A percentile compares a stretch with the other conserved stretches of the same genome.
Evolutionary conservation across 2,113 vertebrate species (phyloP).

Genomic region (Lepus timidus): DNA sequence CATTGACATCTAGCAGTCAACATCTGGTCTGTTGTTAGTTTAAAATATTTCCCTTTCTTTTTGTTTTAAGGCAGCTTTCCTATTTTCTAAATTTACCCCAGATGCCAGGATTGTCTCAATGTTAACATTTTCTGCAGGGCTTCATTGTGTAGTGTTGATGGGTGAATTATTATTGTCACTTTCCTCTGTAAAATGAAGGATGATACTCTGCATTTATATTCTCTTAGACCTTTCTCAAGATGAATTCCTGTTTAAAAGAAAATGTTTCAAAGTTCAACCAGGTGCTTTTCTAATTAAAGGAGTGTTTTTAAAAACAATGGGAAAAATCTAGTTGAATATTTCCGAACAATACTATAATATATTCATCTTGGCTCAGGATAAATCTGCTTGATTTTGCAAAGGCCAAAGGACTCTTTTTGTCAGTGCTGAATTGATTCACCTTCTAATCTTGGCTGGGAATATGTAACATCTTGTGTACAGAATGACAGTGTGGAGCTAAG

Average conservation of each 20-base stretch:
- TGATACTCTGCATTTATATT: background rate
- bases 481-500: background rate
- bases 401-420: background rate
- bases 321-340: slow-evolving; percentile 1
- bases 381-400: slow-evolving; percentile 20
- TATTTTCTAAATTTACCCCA: slow-evolving; percentile 41
- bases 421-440: background rate
- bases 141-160: slow-evolving; percentile 34
- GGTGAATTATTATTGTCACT: slow-evolving; percentile 26
- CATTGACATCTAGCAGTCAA: slow-evolving; percentile 57
- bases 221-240: slow-evolving; percentile 51
- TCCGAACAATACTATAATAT: background rate
- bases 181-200: slow-evolving; percentile 50
- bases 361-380: background rate
- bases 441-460: slow-evolving; percentile 32
- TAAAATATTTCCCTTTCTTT: slow-evolving; percentile 44
- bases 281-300: slow-evolving; percentile 45
- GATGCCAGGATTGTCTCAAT: slow-evolving; percentile 21
- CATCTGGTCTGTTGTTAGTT: slow-evolving; percentile 73
- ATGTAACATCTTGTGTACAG: background rate
- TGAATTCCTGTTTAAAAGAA: slow-evolving; percentile 7
- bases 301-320: slow-evolving; percentile 19
- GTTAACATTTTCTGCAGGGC: slow-evolving; percentile 13
- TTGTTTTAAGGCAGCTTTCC: slow-evolving; percentile 59
- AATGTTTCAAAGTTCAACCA: background rate